Base-by-base conservation (phyloP, 2,113 vertebrate species). In the Tragelaphus strepsiceros region DNA sequence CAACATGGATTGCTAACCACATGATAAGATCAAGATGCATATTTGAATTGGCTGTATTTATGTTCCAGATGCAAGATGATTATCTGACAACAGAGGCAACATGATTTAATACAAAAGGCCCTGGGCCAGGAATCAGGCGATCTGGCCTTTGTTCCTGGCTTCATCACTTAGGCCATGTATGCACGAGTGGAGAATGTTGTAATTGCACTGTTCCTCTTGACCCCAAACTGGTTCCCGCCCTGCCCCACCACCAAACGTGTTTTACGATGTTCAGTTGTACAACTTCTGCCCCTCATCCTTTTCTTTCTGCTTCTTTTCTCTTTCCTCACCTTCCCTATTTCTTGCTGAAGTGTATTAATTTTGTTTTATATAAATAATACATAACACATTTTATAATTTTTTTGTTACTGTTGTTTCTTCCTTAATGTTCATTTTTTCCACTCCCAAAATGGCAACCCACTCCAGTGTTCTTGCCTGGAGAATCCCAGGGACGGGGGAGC, bases 11-110 rank as follows among this genome's bases (percentile, higher is more conserved):
- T 97, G 88, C 94, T 97, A 95, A 97, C 97, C 96, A 58, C 94
- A 97, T 97, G 98, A 98, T 97, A 93, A 97, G 96, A 97, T 97
- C 98, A 97, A 98, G 98, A 98, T 98, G 98, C 97, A 94, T 87
- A 16, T 97, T 96, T 93, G 96, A 97, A 84, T 96, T 94, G 96
- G 92, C 94, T 87, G 35, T 94, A 96, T 96, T 96, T 97, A 81
- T 94, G 95, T 93, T 98, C 98, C 98, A 97, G 95, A 97, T 97
- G 97, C 97, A 97, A 97, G 98, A 95, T 97, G 85, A 97, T 97
- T 96, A 96, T 97, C 98, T 98, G 92, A 87, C 91, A 96, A 89
- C 88, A 97, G 94, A 93, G 86, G 96, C 97, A 97, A 96, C 71
- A 87, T 98, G 97, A 98, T 97, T 97, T 96, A 98, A 97, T 97